phyloP scores from a whole-genome alignment of 1,140 invertebrate species.

The Drosophila mauritiana region DNA sequence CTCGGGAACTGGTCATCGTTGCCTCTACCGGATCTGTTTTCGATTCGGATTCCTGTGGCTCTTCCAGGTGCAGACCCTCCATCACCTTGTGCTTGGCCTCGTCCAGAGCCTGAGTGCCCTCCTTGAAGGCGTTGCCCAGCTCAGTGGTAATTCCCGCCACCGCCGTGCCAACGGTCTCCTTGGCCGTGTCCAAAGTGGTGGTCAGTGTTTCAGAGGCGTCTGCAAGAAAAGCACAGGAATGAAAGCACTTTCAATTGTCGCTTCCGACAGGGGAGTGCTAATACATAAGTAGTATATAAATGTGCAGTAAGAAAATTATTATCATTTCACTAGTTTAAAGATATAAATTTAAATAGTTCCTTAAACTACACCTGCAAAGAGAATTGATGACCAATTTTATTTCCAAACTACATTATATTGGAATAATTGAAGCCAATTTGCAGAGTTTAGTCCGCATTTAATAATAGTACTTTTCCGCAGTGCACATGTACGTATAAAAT shows the following conservation, averaged over 20 bases:
- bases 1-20: slow-evolving; percentile 44
- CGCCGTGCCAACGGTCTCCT: slow-evolving; percentile 72
- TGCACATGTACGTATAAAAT: slow-evolving; percentile 28
- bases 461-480: slow-evolving; percentile 9
- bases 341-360: no score
- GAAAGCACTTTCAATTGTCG: slow-evolving; percentile 29
- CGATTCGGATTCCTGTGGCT: background rate
- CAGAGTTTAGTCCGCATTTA: background rate
- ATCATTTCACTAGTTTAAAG: no score
- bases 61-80: slow-evolving; percentile 68
- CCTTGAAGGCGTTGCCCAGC: slow-evolving; percentile 73
- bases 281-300: background rate
- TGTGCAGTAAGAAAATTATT: background rate
- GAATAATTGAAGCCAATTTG: background rate
- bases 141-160: slow-evolving; percentile 77
- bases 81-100: slow-evolving; percentile 73
- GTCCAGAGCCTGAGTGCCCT: slow-evolving; percentile 65
- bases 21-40: slow-evolving; percentile 6
- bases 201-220: slow-evolving; percentile 61
- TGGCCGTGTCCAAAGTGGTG: slow-evolving; percentile 67
- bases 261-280: slow-evolving; percentile 8
- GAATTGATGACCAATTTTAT: no score
- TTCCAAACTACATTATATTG: no score
- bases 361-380: no score
- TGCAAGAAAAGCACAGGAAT: slow-evolving; percentile 27